Evolutionary conservation across 64 coral and sea anemone species (phyloP).

Genomic region (Montipora sp.): DNA sequence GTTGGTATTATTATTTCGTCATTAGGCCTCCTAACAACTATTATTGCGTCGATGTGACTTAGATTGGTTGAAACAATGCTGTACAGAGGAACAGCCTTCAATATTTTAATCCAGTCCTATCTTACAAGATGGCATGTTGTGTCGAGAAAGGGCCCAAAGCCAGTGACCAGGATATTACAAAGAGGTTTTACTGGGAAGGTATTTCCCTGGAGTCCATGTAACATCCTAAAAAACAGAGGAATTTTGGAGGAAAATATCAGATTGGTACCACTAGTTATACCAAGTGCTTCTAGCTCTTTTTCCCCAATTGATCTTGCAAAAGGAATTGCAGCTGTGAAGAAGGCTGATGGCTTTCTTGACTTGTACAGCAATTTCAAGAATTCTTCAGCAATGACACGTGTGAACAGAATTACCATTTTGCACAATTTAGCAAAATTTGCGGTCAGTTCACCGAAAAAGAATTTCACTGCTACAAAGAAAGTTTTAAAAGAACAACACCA

Average conservation of each 20-base stretch:
- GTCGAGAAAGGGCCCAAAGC: neutral
- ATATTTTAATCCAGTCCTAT: neutral
- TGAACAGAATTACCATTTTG: constrained; percentile 38
- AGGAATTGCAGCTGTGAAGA: constrained; percentile 18
- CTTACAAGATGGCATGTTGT: neutral
- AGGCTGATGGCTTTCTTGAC: neutral
- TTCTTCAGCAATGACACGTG: constrained; percentile 17
- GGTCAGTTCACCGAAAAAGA: neutral
- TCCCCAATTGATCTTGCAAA: constrained; percentile 2
- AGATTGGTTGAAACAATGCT: neutral
- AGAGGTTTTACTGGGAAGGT: neutral
- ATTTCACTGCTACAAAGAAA: constrained; percentile 17
- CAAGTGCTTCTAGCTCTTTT: neutral
- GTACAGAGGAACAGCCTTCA: neutral
- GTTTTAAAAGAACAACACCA: neutral
- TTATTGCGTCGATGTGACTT: neutral
- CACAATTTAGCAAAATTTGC: constrained; percentile 18
- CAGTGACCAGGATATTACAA: neutral
- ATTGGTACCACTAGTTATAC: neutral
- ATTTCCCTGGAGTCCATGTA: neutral
- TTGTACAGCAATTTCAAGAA: constrained; percentile 19
- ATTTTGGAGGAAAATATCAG: neutral
- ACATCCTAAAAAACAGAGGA: neutral
- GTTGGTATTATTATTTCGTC: neutral
- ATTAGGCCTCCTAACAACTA: neutral